phyloP scores from a whole-genome alignment of 2,113 vertebrate species.

The Rhodinocichla rosea region DNA sequence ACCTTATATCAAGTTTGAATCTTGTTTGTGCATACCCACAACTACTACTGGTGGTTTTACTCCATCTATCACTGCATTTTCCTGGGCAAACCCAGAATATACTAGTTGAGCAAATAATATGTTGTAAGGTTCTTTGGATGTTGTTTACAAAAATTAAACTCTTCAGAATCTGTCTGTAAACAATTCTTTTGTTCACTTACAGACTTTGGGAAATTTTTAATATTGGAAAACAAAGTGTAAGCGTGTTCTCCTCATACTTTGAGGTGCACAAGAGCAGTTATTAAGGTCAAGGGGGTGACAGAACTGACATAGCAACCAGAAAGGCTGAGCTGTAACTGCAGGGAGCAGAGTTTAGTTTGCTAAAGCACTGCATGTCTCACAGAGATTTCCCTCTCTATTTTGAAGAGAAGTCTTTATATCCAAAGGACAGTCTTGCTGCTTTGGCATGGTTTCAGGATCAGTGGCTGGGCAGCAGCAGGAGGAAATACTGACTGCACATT shows the following conservation, averaged over 20 bases:
- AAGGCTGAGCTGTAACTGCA: not conserved
- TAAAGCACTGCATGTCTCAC: not conserved
- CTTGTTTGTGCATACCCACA: not conserved
- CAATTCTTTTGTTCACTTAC: not conserved
- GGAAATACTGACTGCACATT: not conserved
- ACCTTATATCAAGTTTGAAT: not conserved
- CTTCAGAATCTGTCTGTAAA: not conserved
- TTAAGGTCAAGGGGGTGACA: not conserved
- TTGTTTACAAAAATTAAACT: not conserved
- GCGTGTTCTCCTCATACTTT: not conserved
- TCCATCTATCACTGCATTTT: not conserved
- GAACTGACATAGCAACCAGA: not conserved
- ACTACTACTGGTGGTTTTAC: not conserved
- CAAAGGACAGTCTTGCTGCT: not conserved
- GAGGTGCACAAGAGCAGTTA: not conserved
- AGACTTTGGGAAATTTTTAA: not conserved
- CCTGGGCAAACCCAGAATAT: not conserved
- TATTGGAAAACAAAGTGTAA: not conserved
- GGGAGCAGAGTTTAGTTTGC: not conserved
- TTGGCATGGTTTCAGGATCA: not conserved
- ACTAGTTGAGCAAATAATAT: not conserved
- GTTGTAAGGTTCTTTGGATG: not conserved
- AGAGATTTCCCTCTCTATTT: not conserved
- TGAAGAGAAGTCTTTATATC: not conserved
- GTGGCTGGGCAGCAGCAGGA: not conserved